Evolutionary conservation across 2,797 vertebrate genomes (phyloP).

Genomic region (Odontamblyopus rebecca): DNA sequence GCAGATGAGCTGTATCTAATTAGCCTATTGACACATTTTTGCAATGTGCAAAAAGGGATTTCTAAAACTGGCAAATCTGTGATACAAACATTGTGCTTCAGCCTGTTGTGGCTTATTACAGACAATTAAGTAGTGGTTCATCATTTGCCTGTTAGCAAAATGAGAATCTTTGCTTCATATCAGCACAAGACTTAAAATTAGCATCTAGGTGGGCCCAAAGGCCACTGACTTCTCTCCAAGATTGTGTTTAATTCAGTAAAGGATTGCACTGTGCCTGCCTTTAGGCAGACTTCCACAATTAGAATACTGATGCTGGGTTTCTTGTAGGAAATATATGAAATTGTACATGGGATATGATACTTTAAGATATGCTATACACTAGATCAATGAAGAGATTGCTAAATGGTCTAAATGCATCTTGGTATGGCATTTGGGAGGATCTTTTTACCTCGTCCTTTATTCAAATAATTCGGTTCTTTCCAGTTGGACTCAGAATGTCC

Average conservation of each 20-base stretch:
- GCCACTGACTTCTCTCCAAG: slow-evolving; percentile 7
- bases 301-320: not conserved
- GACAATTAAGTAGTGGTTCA: slow-evolving; percentile 21
- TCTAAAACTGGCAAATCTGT: slow-evolving; percentile 10
- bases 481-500: not conserved
- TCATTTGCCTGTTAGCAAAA: slow-evolving; percentile 33
- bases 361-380: not conserved
- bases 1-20: slow-evolving; percentile 11
- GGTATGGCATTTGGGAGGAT: too few species aligned
- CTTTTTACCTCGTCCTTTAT: not conserved
- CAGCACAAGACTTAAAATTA: slow-evolving; percentile 36
- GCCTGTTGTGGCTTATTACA: slow-evolving; percentile 6
- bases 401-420: too few species aligned
- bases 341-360: not conserved
- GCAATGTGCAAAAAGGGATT: not conserved
- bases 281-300: not conserved
- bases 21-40: slow-evolving; percentile 11
- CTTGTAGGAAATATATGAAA: not conserved
- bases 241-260: slow-evolving; percentile 27
- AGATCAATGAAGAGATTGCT: not conserved
- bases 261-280: not conserved
- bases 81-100: not conserved
- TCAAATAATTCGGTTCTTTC: not conserved
- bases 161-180: slow-evolving; percentile 25
- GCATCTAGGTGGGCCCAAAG: slow-evolving; percentile 9